Conservation (phyloP, 2,888 invertebrate species). For the Euproctis similis region DNA sequence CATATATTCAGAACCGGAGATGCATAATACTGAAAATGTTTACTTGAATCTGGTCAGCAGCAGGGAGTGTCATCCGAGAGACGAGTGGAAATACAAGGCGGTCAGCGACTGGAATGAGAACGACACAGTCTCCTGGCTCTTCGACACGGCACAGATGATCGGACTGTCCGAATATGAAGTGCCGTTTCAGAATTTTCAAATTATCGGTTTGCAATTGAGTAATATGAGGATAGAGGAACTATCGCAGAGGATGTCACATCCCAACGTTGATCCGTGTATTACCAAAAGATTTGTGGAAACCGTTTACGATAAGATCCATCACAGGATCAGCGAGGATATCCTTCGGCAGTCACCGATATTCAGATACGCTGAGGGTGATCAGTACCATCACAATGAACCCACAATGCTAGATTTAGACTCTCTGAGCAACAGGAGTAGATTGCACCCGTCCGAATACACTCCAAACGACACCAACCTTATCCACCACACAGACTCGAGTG, state of each 20-base stretch:
- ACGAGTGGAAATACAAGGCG: slow-evolving; percentile 72
- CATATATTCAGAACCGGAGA: slow-evolving; percentile 52
- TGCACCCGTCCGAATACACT: slow-evolving; percentile 50
- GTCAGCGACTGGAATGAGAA: slow-evolving; percentile 72
- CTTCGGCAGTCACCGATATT: slow-evolving; percentile 44
- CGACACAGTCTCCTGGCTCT: slow-evolving; percentile 75
- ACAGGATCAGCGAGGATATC: slow-evolving; percentile 48
- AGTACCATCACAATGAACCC: slow-evolving; percentile 45
- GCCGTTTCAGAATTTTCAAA: slow-evolving; percentile 58
- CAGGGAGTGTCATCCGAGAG: slow-evolving; percentile 50
- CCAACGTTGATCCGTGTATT: slow-evolving; percentile 40
- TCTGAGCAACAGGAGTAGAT: slow-evolving; percentile 46
- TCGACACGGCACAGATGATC: slow-evolving; percentile 49
- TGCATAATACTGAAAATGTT: slow-evolving; percentile 48
- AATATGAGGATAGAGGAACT: slow-evolving; percentile 56
- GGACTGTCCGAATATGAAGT: slow-evolving; percentile 58
- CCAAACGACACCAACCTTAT: slow-evolving; percentile 45
- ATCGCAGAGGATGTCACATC: slow-evolving; percentile 46
- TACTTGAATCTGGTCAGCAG: slow-evolving; percentile 60
- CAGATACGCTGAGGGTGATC: slow-evolving; percentile 50
- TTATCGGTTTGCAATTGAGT: slow-evolving; percentile 51
- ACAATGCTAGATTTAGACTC: slow-evolving; percentile 59
- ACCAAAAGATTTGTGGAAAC: slow-evolving; percentile 50
- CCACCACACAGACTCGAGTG: slow-evolving; percentile 53
- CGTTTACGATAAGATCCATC: slow-evolving; percentile 55